Evolutionary conservation across 2,797 vertebrate species (phyloP).

Genomic region (Phoebastria nigripes): DNA sequence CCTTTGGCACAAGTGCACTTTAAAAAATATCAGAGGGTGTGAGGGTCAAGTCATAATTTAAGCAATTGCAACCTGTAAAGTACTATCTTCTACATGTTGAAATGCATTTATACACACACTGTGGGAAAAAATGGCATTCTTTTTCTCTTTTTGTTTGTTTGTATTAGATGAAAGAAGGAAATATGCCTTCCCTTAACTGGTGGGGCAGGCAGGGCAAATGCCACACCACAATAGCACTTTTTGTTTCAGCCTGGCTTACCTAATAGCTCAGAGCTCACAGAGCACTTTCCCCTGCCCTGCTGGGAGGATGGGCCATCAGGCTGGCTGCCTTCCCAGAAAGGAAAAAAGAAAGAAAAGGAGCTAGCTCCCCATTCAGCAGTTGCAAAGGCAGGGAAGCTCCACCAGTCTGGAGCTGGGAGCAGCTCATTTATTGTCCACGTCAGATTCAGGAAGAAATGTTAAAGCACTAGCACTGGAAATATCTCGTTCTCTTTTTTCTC

Average conservation of each 20-base stretch:
- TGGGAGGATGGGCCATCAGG: background rate
- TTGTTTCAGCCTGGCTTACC: conserved; percentile 52
- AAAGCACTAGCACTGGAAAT: background rate
- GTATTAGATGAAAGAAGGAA: conserved; percentile 31
- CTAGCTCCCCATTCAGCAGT: background rate
- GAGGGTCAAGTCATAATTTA: conserved; percentile 2
- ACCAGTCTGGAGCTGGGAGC: background rate
- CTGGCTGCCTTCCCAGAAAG: background rate
- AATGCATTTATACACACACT: background rate
- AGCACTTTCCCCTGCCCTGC: background rate
- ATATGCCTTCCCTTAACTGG: background rate
- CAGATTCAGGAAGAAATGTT: background rate
- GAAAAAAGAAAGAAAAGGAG: background rate
- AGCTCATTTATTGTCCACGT: background rate
- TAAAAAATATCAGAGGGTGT: conserved; percentile 5
- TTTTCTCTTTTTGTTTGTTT: conserved; percentile 41
- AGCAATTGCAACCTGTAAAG: background rate
- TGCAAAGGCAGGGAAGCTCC: background rate
- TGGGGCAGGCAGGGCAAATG: conserved; percentile 39
- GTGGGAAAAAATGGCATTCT: background rate
- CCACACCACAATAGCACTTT: conserved; percentile 41
- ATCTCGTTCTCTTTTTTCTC: background rate
- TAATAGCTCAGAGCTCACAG: conserved; percentile 29
- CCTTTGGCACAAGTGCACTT: background rate
- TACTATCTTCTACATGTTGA: background rate